Conservation (phyloP, 2,797 vertebrate genomes). For the Sorex maritimensis region DNA sequence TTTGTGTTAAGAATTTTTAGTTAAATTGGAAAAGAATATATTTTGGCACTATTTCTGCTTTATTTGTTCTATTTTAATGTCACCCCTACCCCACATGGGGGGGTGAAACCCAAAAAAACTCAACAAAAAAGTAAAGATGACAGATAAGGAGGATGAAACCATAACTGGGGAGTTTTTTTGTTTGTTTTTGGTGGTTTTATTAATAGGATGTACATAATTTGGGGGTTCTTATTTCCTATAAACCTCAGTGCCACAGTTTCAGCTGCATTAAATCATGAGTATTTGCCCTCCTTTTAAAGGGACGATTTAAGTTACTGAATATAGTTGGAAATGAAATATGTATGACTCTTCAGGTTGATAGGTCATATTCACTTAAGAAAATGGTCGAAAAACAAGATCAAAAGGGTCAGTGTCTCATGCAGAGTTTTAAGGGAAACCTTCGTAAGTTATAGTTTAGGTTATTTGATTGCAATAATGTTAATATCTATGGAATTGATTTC, state of each 20-base stretch:
- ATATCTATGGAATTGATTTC: too few relatives aligned
- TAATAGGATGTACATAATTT: background rate
- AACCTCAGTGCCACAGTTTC: background rate
- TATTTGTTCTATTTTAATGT: constrained; percentile 52
- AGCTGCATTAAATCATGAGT: background rate
- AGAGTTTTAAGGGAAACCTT: too few relatives aligned
- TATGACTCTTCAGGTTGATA: background rate
- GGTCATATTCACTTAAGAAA: background rate
- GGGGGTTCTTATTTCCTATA: constrained; percentile 31
- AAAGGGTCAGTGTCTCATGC: background rate
- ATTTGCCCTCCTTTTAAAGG: background rate
- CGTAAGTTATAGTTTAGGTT: too few relatives aligned
- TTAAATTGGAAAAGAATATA: constrained; percentile 25
- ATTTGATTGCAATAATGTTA: too few relatives aligned
- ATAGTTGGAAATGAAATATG: background rate
- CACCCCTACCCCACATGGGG: background rate
- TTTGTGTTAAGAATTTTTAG: constrained; percentile 51
- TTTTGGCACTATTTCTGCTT: constrained; percentile 22
- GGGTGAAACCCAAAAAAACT: background rate
- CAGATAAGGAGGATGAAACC: constrained; percentile 6
- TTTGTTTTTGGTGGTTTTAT: background rate
- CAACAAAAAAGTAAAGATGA: background rate
- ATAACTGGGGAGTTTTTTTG: background rate
- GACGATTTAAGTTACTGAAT: background rate
- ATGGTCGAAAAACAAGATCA: background rate